Evolutionary conservation across 2,888 invertebrate genomes (phyloP).

Genomic region (Cylindroiulus punctatus): DNA sequence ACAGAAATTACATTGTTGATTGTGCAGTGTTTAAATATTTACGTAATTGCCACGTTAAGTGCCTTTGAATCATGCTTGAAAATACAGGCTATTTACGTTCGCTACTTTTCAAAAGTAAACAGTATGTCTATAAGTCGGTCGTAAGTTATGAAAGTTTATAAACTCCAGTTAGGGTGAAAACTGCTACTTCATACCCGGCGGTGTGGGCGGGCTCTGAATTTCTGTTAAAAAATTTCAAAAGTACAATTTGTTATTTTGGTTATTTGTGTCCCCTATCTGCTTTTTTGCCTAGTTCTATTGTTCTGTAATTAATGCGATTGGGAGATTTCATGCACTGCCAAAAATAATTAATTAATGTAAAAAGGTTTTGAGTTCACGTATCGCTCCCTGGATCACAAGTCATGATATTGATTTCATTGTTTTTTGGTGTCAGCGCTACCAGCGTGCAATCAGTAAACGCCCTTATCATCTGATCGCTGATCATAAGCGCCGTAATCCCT

Average conservation of each 20-base stretch:
- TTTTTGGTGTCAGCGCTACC: constrained; percentile 9
- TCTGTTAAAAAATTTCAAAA: background rate
- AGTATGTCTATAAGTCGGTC: background rate
- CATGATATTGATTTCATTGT: constrained; percentile 12
- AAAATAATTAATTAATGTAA: constrained; percentile 26
- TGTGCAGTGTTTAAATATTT: background rate
- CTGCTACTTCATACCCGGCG: background rate
- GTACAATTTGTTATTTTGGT: background rate
- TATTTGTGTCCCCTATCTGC: background rate
- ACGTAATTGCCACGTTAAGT: background rate
- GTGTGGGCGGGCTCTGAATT: background rate
- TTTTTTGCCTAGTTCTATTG: background rate
- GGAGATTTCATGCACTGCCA: background rate
- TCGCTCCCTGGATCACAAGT: background rate
- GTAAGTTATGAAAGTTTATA: constrained; percentile 7
- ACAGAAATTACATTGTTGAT: background rate
- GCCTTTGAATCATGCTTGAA: background rate
- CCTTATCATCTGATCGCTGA: background rate
- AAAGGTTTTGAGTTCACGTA: background rate
- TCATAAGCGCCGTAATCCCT: background rate
- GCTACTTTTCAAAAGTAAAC: constrained; percentile 1
- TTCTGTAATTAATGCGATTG: background rate
- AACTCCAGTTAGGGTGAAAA: background rate
- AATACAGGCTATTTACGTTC: background rate
- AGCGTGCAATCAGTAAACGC: background rate